Conservation (phyloP, 2,113 vertebrate genomes). For the Oreamnos americanus region DNA sequence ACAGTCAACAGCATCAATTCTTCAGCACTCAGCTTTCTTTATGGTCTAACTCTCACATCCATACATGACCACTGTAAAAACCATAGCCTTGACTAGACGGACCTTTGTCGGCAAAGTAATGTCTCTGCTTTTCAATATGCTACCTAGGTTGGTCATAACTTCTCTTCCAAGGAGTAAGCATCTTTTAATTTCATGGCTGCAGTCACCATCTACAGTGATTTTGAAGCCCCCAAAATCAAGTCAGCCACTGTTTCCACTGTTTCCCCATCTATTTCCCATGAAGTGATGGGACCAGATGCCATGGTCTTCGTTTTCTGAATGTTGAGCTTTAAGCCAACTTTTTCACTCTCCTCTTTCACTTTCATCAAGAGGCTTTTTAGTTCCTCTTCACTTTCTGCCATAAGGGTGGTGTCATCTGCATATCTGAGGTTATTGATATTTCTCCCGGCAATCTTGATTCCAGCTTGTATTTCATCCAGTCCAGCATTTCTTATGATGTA, state of each 20-base stretch:
- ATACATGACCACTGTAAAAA: not conserved
- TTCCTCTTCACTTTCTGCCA: not conserved
- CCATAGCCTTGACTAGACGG: not conserved
- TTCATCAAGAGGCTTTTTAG: not conserved
- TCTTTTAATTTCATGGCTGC: not conserved
- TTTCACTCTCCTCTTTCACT: not conserved
- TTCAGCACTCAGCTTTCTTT: accelerated
- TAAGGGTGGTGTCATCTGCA: not conserved
- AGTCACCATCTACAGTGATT: not conserved
- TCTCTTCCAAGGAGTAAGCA: not conserved
- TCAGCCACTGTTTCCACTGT: not conserved
- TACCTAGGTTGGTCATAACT: not conserved
- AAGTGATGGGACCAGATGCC: not conserved
- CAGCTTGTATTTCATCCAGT: not conserved
- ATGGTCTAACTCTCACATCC: not conserved
- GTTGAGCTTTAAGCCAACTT: not conserved
- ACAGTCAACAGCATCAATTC: not conserved
- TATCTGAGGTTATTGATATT: not conserved
- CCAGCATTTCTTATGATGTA: not conserved
- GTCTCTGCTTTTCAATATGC: not conserved
- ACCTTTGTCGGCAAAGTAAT: not conserved
- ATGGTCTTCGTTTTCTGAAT: not conserved
- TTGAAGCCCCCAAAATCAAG: not conserved
- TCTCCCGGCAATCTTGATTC: not conserved
- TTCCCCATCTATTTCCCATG: not conserved